Conservation (phyloP, 1,140 invertebrate species). For the Sminthurinus signatus region DNA sequence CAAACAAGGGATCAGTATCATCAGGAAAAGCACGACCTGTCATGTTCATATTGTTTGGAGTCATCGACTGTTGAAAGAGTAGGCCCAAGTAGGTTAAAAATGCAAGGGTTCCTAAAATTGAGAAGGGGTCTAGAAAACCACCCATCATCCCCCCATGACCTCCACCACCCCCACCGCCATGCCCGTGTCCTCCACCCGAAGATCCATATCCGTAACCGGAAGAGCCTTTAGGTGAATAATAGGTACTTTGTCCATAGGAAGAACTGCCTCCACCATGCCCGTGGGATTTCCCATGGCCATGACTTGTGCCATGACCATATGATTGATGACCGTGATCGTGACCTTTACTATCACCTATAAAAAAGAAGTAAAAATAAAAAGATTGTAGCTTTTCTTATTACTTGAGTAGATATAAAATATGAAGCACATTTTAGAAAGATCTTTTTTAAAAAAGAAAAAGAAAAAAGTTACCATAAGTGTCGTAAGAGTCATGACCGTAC, state of each 20-base stretch:
- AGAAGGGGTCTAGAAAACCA: constrained; percentile 34
- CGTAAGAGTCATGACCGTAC: constrained; percentile 23
- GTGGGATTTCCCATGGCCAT: background rate
- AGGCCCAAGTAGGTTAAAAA: constrained; percentile 34
- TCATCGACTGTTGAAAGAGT: constrained; percentile 23
- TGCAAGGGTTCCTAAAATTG: constrained; percentile 32
- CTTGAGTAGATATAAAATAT: constrained; percentile 22
- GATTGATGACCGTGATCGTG: background rate
- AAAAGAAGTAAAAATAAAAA: too few relatives aligned
- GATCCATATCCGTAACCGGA: constrained; percentile 15
- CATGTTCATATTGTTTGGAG: constrained; percentile 15
- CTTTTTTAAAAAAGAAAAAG: too few relatives aligned
- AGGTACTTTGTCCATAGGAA: constrained; percentile 4
- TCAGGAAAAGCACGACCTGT: constrained; percentile 17
- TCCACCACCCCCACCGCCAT: constrained; percentile 7
- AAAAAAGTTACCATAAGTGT: constrained; percentile 31
- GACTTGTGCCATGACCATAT: background rate
- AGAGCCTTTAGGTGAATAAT: constrained; percentile 7
- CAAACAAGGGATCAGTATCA: background rate
- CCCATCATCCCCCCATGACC: constrained; percentile 3
- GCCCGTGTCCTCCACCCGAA: constrained; percentile 3
- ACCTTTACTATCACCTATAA: too few relatives aligned
- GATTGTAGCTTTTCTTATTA: background rate
- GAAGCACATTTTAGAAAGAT: too few relatives aligned
- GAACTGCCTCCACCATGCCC: background rate